A percentile compares a stretch with the other conserved stretches of the same genome.
Conservation (phyloP, 2,113 vertebrate genomes). For the Bucco capensis region DNA sequence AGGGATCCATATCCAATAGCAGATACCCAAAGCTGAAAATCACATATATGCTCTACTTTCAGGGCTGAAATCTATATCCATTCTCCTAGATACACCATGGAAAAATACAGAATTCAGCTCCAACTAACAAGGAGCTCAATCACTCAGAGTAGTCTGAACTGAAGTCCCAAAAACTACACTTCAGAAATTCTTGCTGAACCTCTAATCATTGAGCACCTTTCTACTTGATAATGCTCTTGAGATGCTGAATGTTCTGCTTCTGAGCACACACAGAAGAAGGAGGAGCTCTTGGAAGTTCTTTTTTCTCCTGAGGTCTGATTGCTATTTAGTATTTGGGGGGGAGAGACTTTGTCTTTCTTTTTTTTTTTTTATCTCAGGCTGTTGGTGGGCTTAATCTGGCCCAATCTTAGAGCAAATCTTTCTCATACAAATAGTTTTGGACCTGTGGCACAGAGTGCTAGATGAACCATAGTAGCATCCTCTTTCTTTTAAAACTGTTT, state of each 20-base stretch:
- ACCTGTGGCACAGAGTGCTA: not conserved
- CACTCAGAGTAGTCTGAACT: not conserved
- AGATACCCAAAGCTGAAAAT: not conserved
- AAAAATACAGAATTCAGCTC: not conserved
- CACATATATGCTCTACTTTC: not conserved
- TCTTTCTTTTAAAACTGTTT: not conserved
- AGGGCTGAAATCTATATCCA: not conserved
- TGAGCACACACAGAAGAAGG: not conserved
- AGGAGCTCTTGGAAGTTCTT: not conserved
- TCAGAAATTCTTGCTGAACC: not conserved
- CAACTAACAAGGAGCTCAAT: not conserved
- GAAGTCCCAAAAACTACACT: not conserved
- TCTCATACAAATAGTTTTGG: not conserved
- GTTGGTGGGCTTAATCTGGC: not conserved
- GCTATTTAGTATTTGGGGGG: accelerated
- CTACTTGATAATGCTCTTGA: not conserved
- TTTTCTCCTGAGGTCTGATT: not conserved
- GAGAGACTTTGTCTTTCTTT: accelerated
- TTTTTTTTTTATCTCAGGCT: not conserved
- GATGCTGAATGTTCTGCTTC: not conserved
- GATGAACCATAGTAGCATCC: not conserved
- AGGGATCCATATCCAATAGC: not conserved
- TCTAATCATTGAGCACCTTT: not conserved
- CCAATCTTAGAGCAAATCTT: not conserved
- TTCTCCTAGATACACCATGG: not conserved